Evolutionary conservation across 2,888 invertebrate genomes (phyloP).

Genomic region (Vesta saturnalis): DNA sequence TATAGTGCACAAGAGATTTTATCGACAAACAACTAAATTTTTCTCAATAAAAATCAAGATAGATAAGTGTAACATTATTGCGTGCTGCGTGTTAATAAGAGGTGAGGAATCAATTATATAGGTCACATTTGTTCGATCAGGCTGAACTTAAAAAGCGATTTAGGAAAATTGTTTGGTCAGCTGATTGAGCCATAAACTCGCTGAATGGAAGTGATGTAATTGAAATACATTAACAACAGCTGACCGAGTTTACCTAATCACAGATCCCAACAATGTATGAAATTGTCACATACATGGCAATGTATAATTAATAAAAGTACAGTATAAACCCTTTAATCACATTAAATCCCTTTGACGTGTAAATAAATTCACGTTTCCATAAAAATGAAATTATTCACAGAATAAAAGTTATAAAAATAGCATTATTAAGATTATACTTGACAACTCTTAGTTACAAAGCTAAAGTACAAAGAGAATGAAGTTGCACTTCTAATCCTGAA

Average conservation of each 20-base stretch:
- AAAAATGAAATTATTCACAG: neutral
- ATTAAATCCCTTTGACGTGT: neutral
- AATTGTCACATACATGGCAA: neutral
- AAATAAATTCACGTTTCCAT: neutral
- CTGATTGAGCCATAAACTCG: slow-evolving; percentile 12
- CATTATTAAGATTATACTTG: neutral
- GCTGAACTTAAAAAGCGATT: slow-evolving; percentile 17
- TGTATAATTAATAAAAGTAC: neutral
- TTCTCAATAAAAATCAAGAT: neutral
- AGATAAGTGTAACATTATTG: neutral
- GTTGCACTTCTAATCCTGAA: slow-evolving; percentile 1
- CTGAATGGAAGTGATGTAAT: slow-evolving; percentile 6
- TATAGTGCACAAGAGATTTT: too few species aligned
- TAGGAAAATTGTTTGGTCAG: slow-evolving; percentile 17
- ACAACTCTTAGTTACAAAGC: neutral
- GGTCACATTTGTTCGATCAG: slow-evolving; percentile 13
- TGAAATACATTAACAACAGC: slow-evolving; percentile 11
- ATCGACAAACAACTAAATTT: neutral
- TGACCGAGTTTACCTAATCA: slow-evolving; percentile 20
- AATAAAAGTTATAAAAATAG: neutral
- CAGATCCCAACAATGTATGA: neutral
- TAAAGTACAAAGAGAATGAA: slow-evolving; percentile 13
- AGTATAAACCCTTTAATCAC: too few species aligned
- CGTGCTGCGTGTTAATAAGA: slow-evolving; percentile 10
- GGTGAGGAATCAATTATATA: slow-evolving; percentile 1